Base-by-base conservation (phyloP, 2,888 invertebrate genomes). In the Tipula helvola region DNA sequence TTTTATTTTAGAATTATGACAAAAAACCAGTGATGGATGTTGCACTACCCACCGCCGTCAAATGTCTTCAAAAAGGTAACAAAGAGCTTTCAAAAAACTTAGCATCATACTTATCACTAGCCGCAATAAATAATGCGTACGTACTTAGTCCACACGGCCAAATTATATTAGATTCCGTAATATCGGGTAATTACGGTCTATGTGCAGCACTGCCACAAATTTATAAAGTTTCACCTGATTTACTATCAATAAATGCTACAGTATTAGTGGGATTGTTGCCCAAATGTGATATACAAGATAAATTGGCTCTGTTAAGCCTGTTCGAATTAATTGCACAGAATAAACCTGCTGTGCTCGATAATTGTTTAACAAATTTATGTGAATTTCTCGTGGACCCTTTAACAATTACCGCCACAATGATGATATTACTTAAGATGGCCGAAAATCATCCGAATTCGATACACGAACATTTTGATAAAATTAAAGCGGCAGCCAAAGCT, bases 31-130 rank as follows among this genome's bases (percentile, higher is more conserved):
- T 94, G 42, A 91, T 92, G 92, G 90, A 91, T 88, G 90, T 91
- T 84, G 96, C 97, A 84, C 92, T 98, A 88, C 98, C 98, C 0
- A 95, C 97, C 5, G 97, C 98, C 1, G 97, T 98, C 1, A 97
- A 97, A 91, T 97, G 97, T 91, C 92, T 98, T 86, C 96, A 96
- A 89, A 97, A 97, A 90, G 96, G 97, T 87, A 98, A 98, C 91
- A 94, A 95, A 88, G 98, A 98, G 91, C 93, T 98, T 88, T 96
- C 96, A 0, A 93, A 97, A 87, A 97, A 97, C 90, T 95, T 98
- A 93, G 97, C 97, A 71, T 96, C 97, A 86, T 98, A 98, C 91
- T 93, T 98, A 86, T 97, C 97, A 0, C 92, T 98, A 88, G 98
- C 98, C 13, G 98, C 98, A 86, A 97, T 97, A 87, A 97, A 97